phyloP scores from a whole-genome alignment of 2,888 invertebrate genomes.

The Pachycephus smyrnensis region DNA sequence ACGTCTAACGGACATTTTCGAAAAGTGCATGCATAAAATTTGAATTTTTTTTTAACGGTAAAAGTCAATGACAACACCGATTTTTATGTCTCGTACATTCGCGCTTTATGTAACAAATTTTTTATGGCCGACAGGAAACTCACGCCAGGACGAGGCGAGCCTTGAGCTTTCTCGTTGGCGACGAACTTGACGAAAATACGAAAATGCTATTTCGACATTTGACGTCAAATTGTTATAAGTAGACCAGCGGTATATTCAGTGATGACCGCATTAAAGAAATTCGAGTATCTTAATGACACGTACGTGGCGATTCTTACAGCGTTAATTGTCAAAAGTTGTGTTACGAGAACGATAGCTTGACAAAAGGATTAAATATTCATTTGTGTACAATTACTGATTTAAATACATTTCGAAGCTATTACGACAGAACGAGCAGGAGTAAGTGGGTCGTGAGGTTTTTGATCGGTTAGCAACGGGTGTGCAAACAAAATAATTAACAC shows the following conservation, averaged over 20 bases:
- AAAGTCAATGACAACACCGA: neutral
- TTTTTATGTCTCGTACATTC: neutral
- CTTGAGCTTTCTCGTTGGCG: neutral
- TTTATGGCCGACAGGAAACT: neutral
- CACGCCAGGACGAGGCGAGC: neutral
- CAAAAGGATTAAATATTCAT: neutral
- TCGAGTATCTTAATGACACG: neutral
- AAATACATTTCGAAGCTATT: neutral
- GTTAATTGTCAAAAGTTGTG: neutral
- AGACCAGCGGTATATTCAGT: neutral
- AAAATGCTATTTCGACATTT: neutral
- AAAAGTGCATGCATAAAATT: no score
- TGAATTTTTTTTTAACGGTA: neutral
- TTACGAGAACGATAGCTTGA: neutral
- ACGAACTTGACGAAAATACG: slow-evolving; percentile 4
- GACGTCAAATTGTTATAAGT: slow-evolving; percentile 7
- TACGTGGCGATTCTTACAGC: neutral
- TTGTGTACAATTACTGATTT: neutral
- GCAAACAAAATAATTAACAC: neutral
- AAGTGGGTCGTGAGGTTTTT: neutral
- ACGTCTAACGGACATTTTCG: neutral
- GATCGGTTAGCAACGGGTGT: neutral
- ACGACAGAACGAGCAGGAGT: neutral
- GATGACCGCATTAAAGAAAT: neutral
- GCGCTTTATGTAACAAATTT: neutral